These are phyloP conservation scores for Heteractis magnifica DNA, from an alignment of 92 coral and sea anemone genomes.

Conservation along the genomic window DNA sequence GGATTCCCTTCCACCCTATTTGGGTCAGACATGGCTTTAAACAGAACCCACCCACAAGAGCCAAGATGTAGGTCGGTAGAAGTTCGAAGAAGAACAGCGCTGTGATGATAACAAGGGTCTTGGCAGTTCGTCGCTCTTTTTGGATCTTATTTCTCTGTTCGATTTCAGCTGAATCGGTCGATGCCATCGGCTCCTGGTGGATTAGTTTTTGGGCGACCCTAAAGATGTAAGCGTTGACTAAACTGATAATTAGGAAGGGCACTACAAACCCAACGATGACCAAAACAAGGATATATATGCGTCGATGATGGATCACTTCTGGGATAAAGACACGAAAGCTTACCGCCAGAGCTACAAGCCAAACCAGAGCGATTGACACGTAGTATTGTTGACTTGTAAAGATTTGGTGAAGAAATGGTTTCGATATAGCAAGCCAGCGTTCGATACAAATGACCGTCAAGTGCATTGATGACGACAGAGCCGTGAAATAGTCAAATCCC, in stretches of 20 bases:
- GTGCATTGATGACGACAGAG: slow-evolving; percentile 51
- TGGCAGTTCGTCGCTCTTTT: slow-evolving; percentile 55
- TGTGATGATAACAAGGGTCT: slow-evolving; percentile 51
- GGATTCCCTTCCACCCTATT: slow-evolving; percentile 16
- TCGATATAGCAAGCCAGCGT: slow-evolving; percentile 58
- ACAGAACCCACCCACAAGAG: slow-evolving; percentile 57
- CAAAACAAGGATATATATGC: slow-evolving; percentile 29
- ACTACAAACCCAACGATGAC: slow-evolving; percentile 36
- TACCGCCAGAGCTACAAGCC: slow-evolving; percentile 34
- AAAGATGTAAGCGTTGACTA: slow-evolving; percentile 46
- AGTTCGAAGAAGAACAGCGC: slow-evolving; percentile 54
- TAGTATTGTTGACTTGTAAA: slow-evolving; percentile 26
- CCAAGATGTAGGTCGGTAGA: slow-evolving; percentile 67
- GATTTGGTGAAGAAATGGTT: slow-evolving; percentile 53
- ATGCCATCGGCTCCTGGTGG: slow-evolving; percentile 31
- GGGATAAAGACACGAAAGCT: slow-evolving; percentile 28
- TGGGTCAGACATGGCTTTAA: background rate
- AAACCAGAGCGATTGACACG: slow-evolving; percentile 22
- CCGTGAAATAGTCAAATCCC: slow-evolving; percentile 48
- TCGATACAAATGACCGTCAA: slow-evolving; percentile 58
- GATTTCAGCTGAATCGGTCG: background rate
- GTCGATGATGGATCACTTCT: slow-evolving; percentile 5
- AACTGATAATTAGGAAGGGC: slow-evolving; percentile 29
- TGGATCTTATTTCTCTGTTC: slow-evolving; percentile 44
- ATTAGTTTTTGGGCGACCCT: slow-evolving; percentile 50